Percentiles rank a stretch among this genome's conserved stretches.
phyloP scores from a whole-genome alignment of 2,113 vertebrate species.

The Orycteropus afer region DNA sequence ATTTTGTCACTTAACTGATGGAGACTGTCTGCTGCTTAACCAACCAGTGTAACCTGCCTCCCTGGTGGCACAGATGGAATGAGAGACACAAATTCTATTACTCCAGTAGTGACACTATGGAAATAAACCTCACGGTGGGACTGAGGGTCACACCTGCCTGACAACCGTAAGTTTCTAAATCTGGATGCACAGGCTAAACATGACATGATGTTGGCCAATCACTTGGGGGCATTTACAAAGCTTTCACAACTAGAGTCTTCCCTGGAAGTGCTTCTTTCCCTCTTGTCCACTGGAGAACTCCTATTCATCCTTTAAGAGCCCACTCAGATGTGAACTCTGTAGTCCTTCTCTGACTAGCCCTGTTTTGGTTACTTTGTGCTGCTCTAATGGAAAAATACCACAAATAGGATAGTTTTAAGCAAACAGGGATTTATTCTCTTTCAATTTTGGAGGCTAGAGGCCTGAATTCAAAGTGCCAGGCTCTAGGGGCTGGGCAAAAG shows the following conservation, averaged over 20 bases:
- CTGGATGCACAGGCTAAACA: background rate
- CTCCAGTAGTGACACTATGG: background rate
- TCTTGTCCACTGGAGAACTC: background rate
- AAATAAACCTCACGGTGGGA: background rate
- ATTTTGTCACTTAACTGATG: conserved; percentile 35
- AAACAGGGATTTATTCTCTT: too few species aligned
- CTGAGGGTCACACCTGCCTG: background rate
- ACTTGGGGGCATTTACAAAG: background rate
- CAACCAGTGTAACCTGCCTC: background rate
- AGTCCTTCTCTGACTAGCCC: background rate
- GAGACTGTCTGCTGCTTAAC: background rate
- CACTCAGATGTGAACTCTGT: background rate
- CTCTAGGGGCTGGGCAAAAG: too few species aligned
- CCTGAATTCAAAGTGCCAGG: too few species aligned
- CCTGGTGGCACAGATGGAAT: background rate
- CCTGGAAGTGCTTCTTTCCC: background rate
- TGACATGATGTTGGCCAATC: background rate
- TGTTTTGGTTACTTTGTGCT: too few species aligned
- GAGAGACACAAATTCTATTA: background rate
- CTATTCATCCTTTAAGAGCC: background rate
- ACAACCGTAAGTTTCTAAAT: background rate
- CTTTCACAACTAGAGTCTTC: background rate
- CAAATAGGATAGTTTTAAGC: too few species aligned
- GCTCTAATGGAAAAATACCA: too few species aligned
- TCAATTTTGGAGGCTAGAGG: too few species aligned